Base-by-base conservation (phyloP, 2,113 vertebrate genomes). In the Illadopsis cleaveri region DNA sequence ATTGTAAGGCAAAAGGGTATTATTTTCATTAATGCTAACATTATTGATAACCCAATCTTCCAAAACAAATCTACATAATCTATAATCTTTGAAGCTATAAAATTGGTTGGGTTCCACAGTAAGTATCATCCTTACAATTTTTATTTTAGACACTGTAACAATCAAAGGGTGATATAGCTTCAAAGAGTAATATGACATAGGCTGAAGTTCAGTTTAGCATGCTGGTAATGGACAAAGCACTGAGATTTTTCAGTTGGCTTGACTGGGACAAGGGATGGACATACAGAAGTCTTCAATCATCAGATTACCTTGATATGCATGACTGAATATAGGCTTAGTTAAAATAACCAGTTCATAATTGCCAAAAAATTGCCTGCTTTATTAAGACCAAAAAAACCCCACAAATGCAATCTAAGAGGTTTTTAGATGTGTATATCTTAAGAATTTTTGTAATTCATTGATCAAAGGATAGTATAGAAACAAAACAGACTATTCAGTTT, bases 31-130 rank as follows among this genome's bases (percentile, higher is more conserved):
- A 95, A 73, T 48, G 27, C 13, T 84, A 77, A 44, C 38, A 68
- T 86, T 88, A 92, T 76, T 92, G 40, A 76, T 93, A 86, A 58
- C 21, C 17, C 93, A 70, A 69, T 38, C 30, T 96, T 96, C 92
- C 57, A 96, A 72, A 94, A 22, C 50, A 91, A 91, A 72, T 56
- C 71, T 84, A 53, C 44, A 57, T 94, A 93, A 91, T 88, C 38
- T 95, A 84, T 90, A 56, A 81, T 78, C 37, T 94, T 96, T 84
- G 93, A 90, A 61, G 35, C 47, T 75, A 86, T 86, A 35, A 38
- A 94, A 93, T 60, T 73, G 25, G 18, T 47, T 54, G 35, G 10
- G 15, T 82, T 82, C 78, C 70, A 60, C 44, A 82, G 72, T 58
- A 91, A 89, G 44, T 81, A 72, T 76, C 44, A 92, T 89, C 66